Evolutionary conservation across 2,113 vertebrate species (phyloP).

Genomic region (Apeltes quadracus): DNA sequence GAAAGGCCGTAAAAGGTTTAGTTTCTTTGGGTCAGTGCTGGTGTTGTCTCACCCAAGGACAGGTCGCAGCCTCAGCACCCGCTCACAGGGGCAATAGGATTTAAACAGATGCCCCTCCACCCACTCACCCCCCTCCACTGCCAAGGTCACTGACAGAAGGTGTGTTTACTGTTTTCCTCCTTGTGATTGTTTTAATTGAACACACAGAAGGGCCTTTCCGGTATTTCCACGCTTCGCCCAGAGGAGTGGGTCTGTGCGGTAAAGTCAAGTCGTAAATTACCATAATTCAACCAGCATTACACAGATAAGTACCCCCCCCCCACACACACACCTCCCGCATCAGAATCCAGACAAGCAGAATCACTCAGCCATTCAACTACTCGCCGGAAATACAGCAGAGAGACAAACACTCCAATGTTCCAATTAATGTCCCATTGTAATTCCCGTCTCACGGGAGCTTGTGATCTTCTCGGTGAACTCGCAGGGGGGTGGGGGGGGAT

Average conservation of each 20-base stretch:
- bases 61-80: constrained; percentile 61
- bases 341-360: constrained; percentile 54
- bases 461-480: constrained; percentile 55
- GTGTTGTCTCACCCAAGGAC: constrained; percentile 71
- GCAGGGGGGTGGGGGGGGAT: too few species aligned
- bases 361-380: constrained; percentile 63
- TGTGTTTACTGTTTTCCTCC: constrained; percentile 39
- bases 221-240: constrained; percentile 34
- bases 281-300: constrained; percentile 64
- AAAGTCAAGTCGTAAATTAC: constrained; percentile 62
- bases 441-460: constrained; percentile 61
- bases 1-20: constrained; percentile 75
- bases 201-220: constrained; percentile 27
- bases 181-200: constrained; percentile 56
- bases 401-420: constrained; percentile 73
- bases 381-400: constrained; percentile 47
- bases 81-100: constrained; percentile 70
- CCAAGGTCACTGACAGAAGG: constrained; percentile 63
- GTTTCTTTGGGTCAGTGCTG: constrained; percentile 68
- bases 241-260: constrained; percentile 45
- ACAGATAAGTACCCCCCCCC: constrained; percentile 62
- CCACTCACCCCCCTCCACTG: constrained; percentile 1
- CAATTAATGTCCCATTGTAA: constrained; percentile 73
- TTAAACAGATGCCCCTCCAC: constrained; percentile 53
- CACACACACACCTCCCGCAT: constrained; percentile 3